A percentile compares a stretch with the other conserved stretches of the same genome.
phyloP scores from a whole-genome alignment of 2,888 invertebrate species.

The Mylabris sibirica region DNA sequence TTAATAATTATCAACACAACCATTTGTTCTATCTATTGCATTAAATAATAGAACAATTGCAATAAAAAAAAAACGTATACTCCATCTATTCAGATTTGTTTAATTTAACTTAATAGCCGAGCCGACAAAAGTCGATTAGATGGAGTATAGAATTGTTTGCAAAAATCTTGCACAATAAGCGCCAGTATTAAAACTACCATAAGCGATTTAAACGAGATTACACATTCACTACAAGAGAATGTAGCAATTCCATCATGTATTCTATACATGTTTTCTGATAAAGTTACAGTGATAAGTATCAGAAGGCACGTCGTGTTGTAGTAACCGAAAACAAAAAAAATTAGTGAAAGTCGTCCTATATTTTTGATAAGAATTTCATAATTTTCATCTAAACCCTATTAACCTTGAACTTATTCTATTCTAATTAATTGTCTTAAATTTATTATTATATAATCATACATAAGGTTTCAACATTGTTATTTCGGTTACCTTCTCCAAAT shows the following conservation, averaged over 20 bases:
- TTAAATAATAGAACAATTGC: background rate
- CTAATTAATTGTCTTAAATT: background rate
- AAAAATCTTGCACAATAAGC: background rate
- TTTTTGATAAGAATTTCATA: background rate
- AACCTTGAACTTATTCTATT: background rate
- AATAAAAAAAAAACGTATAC: background rate
- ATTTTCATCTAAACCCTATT: background rate
- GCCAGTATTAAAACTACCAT: background rate
- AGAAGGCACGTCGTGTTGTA: background rate
- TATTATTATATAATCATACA: background rate
- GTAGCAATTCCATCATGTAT: background rate
- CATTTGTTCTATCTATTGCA: background rate
- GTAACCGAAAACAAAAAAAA: background rate
- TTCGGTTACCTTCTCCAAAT: background rate
- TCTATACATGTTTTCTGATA: background rate
- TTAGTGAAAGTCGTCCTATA: background rate
- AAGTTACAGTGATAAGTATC: background rate
- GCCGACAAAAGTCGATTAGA: background rate
- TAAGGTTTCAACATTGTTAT: background rate
- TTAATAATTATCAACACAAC: background rate
- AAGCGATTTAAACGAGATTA: background rate
- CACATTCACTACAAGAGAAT: background rate
- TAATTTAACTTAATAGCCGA: background rate
- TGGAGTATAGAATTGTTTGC: background rate
- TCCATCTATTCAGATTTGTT: background rate